These are phyloP conservation scores for Sternotherus odoratus DNA, from an alignment of 2,797 vertebrate species.

Conservation along the genomic window DNA sequence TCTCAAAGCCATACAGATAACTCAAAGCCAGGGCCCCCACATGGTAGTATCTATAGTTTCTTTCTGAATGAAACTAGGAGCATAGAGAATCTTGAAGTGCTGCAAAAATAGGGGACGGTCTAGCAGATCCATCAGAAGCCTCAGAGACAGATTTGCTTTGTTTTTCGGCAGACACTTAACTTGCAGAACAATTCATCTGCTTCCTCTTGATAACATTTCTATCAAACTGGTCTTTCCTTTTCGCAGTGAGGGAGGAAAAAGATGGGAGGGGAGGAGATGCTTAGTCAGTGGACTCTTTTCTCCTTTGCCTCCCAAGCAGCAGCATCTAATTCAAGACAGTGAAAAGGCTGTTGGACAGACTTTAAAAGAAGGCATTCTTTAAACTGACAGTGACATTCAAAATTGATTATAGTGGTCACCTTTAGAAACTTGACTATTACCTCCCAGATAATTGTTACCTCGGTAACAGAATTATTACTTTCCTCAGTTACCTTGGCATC, in stretches of 20 bases:
- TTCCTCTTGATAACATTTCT: neutral
- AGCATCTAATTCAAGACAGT: neutral
- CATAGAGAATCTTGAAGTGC: neutral
- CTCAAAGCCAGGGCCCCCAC: too few relatives aligned
- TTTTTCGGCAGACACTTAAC: neutral
- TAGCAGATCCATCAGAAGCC: neutral
- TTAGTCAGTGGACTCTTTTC: neutral
- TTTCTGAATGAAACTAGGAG: neutral
- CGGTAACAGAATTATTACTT: neutral
- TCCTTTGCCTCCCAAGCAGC: neutral
- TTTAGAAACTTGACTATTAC: neutral
- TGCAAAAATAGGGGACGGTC: neutral
- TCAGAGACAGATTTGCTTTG: accelerated
- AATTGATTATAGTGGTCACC: neutral
- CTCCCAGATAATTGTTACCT: neutral
- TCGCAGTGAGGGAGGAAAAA: neutral
- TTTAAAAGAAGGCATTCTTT: neutral
- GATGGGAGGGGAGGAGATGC: neutral
- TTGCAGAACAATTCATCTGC: neutral
- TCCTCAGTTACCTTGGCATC: neutral
- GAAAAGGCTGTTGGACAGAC: neutral
- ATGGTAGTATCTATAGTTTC: neutral
- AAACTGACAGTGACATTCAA: neutral
- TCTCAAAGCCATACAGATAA: neutral
- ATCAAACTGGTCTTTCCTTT: neutral